Evolutionary conservation across 2,888 invertebrate species (phyloP), one percentile per base, ranked within the genome.

Genomic region (Endomychus coccineus): DNA sequence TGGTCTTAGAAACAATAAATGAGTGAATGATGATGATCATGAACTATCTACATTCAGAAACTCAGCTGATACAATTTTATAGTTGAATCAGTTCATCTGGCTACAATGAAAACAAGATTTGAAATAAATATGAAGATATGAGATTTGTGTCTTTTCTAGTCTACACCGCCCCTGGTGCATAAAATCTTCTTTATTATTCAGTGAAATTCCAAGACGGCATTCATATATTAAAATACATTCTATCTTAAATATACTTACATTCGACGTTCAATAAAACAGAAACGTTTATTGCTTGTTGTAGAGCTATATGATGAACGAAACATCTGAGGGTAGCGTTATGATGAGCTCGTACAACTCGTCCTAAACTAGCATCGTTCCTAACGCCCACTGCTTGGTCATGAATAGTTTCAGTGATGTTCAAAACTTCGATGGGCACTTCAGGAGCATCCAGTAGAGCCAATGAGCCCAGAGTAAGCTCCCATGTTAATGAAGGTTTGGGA

Each of bases 261-360:
- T 80, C 73, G 21, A 78, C 77, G 59, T 79, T 77, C 45, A 80
- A 70, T 23, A 75, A 67, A 22, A 75, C 71, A 39, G 75, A 71
- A 46, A 76, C 73, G 47, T 74, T 74, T 51, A 75, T 66, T 3
- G 77, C 71, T 21, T 66, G 63, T 12, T 71, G 61, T 46, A 78
- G 61, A 4, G 78, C 70, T 40, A 72, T 59, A 68, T 90, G 90
- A 44, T 78, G 73, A 46, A 88, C 86, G 46, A 79, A 76, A 61
- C 91, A 91, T 45, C 80, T 74, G 42, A 91, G 78, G 34, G 87
- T 81, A 25, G 87, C 87, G 66, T 89, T 88, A 70, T 91, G 90
- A 57, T 89, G 81, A 42, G 84, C 84, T 23, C 90, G 74, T 43
- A 85, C 78, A 27, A 88, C 86, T 41, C 80, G 73, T 63, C 82